phyloP scores from a whole-genome alignment of 2,113 vertebrate species.

The Sphyrna mokarran region DNA sequence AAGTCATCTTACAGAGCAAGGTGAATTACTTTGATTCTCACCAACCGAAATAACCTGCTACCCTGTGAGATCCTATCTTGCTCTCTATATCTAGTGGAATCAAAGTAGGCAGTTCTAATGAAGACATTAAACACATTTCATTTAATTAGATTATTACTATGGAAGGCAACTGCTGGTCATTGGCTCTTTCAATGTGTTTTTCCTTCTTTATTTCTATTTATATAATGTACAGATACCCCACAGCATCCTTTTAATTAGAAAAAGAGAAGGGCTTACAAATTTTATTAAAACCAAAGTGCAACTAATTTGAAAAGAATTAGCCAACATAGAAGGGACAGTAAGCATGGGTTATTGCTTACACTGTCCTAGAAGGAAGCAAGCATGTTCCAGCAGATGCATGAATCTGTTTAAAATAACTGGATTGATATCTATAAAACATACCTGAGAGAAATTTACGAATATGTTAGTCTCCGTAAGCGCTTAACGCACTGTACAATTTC shows the following conservation, averaged over 20 bases:
- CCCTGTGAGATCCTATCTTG: neutral
- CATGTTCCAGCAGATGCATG: neutral
- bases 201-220: neutral
- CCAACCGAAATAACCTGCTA: neutral
- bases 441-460: neutral
- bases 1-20: neutral
- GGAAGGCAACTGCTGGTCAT: neutral
- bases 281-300: neutral
- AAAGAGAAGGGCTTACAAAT: neutral
- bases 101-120: neutral
- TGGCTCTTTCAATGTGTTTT: neutral
- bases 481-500: neutral
- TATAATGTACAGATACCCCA: neutral
- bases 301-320: neutral
- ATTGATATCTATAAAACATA: neutral
- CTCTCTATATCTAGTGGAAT: neutral
- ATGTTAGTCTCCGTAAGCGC: neutral
- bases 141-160: neutral
- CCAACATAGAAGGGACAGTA: neutral
- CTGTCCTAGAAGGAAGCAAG: neutral
- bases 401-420: neutral
- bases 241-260: neutral
- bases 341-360: neutral
- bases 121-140: neutral
- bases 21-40: neutral